phyloP scores from a whole-genome alignment of 2,113 vertebrate species.

The Cottus gobio region DNA sequence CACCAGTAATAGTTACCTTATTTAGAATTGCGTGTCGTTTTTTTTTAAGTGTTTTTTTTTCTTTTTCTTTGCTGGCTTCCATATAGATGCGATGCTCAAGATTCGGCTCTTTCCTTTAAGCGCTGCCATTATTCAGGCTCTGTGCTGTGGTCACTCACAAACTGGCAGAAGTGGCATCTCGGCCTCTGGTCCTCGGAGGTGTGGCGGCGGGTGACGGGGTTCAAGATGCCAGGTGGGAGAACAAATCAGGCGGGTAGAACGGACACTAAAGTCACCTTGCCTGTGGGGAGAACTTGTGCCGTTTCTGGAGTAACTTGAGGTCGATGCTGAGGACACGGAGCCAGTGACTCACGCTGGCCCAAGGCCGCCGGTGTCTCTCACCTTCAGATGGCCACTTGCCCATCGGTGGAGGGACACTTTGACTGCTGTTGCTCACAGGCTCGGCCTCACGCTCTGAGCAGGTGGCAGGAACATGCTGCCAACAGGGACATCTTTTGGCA shows the following conservation, averaged over 20 bases:
- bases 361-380: slow-evolving; percentile 73
- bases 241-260: slow-evolving; percentile 44
- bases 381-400: slow-evolving; percentile 73
- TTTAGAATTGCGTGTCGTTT: too few relatives aligned
- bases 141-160: slow-evolving; percentile 19
- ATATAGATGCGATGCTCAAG: background rate
- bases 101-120: background rate
- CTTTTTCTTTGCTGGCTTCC: background rate
- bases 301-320: slow-evolving; percentile 54
- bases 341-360: slow-evolving; percentile 70
- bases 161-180: slow-evolving; percentile 32
- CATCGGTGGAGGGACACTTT: slow-evolving; percentile 55
- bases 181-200: slow-evolving; percentile 38
- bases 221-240: slow-evolving; percentile 60
- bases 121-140: background rate
- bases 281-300: slow-evolving; percentile 48
- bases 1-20: too few relatives aligned
- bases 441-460: slow-evolving; percentile 53
- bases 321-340: slow-evolving; percentile 51
- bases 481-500: slow-evolving; percentile 47
- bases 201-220: slow-evolving; percentile 7
- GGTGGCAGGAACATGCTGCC: slow-evolving; percentile 61
- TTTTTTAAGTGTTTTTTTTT: too few relatives aligned
- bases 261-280: slow-evolving; percentile 72
- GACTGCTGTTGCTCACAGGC: slow-evolving; percentile 58